Evolutionary conservation across 1,140 invertebrate species (phyloP).

Genomic region (Lordiphosa clarofinis): DNA sequence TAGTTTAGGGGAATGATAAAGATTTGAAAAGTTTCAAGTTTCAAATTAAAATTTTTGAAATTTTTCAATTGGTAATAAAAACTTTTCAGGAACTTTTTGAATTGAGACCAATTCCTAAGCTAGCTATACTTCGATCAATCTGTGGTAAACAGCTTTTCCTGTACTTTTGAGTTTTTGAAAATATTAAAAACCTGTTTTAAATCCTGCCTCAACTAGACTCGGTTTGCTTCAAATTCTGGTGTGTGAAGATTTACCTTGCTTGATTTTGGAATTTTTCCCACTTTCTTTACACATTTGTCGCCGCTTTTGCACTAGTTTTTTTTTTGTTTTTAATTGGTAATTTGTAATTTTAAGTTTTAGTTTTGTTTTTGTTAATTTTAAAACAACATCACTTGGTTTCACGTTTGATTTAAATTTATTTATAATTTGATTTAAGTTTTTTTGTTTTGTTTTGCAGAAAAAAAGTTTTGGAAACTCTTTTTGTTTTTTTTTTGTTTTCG

Average conservation of each 20-base stretch:
- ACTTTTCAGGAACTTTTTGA: too few species aligned
- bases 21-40: too few species aligned
- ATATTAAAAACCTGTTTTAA: too few species aligned
- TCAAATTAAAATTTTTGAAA: too few species aligned
- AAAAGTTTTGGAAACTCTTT: too few species aligned
- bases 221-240: constrained; percentile 3
- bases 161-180: too few species aligned
- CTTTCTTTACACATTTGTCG: constrained; percentile 56
- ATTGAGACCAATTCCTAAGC: too few species aligned
- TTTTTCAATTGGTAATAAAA: too few species aligned
- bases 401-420: constrained; percentile 76
- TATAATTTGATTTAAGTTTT: constrained; percentile 33
- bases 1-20: too few species aligned
- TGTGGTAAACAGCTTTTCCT: too few species aligned
- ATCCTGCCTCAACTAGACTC: not conserved
- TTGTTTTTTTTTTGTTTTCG: not conserved
- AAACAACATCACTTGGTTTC: constrained; percentile 79
- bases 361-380: constrained; percentile 61
- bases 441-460: constrained; percentile 2
- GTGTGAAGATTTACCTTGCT: constrained; percentile 37
- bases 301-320: constrained; percentile 41
- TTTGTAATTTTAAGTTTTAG: constrained; percentile 33
- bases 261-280: constrained; percentile 30
- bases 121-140: too few species aligned
- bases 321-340: constrained; percentile 17